Base-by-base conservation (phyloP, 2,888 invertebrate genomes). In the Synergus laeviventris region DNA sequence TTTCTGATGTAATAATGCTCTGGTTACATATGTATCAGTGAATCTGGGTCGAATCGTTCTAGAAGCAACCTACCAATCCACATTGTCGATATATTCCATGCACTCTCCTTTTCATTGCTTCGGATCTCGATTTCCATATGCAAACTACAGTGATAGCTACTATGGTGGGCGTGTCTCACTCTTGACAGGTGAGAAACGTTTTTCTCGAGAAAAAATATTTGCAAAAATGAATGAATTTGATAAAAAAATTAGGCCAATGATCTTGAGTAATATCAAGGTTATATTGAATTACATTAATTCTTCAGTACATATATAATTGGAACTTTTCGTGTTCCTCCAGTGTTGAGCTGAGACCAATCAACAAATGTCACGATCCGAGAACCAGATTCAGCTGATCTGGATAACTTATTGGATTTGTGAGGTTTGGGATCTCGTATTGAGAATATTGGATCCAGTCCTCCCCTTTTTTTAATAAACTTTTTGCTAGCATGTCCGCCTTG, bases 31-130 rank as follows among this genome's bases (percentile, higher is more conserved):
- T 59, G 59, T 59, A 74, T 70, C 8, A 18, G 73, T 77, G 80
- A 78, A 86, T 84, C 85, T 85, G 80, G 85, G 86, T 86, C 86
- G 84, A 83, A 79, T 83, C 84, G 80, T 81, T 82, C 79, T 79
- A 80, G 79, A 85, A 83, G 76, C 81, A 73, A 61, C 81, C 82
- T 66, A 24, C 31, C 31, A 49, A 45, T 70, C 45, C n/a, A 42
- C 78, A 59, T 81, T 77, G 79, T 77, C 42, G 74, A 16, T 39
- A 81, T 60, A 24, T 76, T 31, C 49, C 60, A 80, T 79, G 73
- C 59, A 76, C 74, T 42, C 42, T n/a, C 16, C 24, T n/a, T 70
- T 62, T 61, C 24, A 18, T 14, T 64, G 45, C 59, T 74, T 36
- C 74, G 77, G 74, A 75, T 73, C 73, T 79, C 73, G 38, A 60